Conservation (phyloP, 2,113 vertebrate species). For the Eudorcas thomsonii region DNA sequence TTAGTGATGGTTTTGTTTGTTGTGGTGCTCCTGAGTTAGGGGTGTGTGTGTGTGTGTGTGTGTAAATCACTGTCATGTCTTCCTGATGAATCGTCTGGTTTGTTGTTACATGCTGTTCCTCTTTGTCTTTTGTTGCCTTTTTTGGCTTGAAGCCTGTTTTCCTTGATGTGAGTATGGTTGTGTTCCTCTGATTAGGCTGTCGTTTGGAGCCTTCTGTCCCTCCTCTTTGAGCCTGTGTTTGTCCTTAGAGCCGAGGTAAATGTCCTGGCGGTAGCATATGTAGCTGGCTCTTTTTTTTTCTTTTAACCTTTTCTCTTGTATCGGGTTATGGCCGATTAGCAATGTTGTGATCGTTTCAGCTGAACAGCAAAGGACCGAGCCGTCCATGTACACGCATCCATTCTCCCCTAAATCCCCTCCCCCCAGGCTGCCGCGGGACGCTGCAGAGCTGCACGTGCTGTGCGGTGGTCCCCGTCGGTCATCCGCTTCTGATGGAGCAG, state of each 20-base stretch:
- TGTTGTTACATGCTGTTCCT: background rate
- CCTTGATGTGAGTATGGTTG: background rate
- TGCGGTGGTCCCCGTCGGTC: too few species aligned
- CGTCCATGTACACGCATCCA: rapidly evolving
- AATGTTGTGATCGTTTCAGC: background rate
- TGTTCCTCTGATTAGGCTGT: background rate
- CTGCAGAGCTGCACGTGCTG: background rate
- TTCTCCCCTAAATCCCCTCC: background rate
- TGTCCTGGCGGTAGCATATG: too few species aligned
- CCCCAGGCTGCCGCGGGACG: rapidly evolving
- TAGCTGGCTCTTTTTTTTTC: background rate
- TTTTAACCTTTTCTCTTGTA: background rate
- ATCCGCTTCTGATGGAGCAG: background rate
- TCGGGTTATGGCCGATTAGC: rapidly evolving
- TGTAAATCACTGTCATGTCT: background rate
- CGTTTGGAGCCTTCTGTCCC: background rate
- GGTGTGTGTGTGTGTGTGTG: background rate
- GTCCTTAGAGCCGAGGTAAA: background rate
- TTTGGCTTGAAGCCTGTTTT: background rate
- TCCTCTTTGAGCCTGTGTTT: background rate
- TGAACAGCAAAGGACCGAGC: background rate
- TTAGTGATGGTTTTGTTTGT: background rate
- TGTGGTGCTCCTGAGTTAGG: background rate
- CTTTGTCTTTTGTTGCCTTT: background rate
- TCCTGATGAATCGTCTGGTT: rapidly evolving